A percentile compares a stretch with the other conserved stretches of the same genome.
Conservation (phyloP, 2,888 invertebrate species). For the Diloba caeruleocephala region DNA sequence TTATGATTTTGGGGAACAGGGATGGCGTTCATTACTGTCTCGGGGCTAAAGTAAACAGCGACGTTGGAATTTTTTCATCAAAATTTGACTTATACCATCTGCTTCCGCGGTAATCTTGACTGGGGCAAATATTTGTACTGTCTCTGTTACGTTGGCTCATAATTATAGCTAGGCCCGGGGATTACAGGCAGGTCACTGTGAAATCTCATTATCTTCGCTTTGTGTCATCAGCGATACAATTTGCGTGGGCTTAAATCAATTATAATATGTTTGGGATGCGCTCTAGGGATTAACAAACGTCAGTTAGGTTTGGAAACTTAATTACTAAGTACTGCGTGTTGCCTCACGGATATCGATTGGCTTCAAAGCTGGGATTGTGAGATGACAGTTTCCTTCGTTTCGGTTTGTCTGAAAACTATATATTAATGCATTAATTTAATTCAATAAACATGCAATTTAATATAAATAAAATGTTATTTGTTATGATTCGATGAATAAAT, state of each 20-base stretch:
- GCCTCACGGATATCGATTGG: neutral
- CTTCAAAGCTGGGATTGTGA: slow-evolving; percentile 4
- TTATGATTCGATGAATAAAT: no score
- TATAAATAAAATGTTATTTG: no score
- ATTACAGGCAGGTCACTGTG: slow-evolving; percentile 44
- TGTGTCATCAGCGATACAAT: slow-evolving; percentile 44
- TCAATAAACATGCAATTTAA: no score
- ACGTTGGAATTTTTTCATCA: slow-evolving; percentile 78
- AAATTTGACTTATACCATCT: slow-evolving; percentile 82
- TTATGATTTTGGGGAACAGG: slow-evolving; percentile 62
- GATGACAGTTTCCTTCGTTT: slow-evolving; percentile 6
- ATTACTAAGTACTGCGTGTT: slow-evolving; percentile 19
- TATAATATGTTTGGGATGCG: slow-evolving; percentile 37
- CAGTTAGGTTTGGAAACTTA: slow-evolving; percentile 30
- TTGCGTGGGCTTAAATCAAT: slow-evolving; percentile 41
- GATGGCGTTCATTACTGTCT: slow-evolving; percentile 67
- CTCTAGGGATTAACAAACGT: slow-evolving; percentile 26
- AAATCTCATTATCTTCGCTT: slow-evolving; percentile 55
- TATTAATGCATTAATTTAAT: no score
- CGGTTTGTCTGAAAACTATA: neutral
- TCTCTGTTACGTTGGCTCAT: slow-evolving; percentile 59
- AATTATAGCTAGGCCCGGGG: slow-evolving; percentile 53
- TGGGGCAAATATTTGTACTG: slow-evolving; percentile 77
- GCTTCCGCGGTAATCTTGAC: slow-evolving; percentile 73
- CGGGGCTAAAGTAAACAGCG: slow-evolving; percentile 71